These are phyloP conservation scores for Ectemnius lituratus DNA, from an alignment of 2,888 invertebrate genomes.

Conservation along the genomic window DNA sequence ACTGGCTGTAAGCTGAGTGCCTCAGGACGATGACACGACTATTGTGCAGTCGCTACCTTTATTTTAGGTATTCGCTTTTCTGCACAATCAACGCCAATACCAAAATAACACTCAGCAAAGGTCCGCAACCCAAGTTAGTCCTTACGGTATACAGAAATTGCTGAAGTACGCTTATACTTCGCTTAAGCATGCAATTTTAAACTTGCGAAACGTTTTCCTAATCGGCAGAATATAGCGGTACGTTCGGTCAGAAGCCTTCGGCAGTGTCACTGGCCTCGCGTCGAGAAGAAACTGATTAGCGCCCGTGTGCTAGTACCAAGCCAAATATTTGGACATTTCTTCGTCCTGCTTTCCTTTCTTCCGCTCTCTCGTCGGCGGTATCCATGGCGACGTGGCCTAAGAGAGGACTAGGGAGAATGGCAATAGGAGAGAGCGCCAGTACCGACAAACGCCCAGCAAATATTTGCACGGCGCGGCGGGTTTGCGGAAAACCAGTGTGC, in stretches of 20 bases:
- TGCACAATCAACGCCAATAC: too few relatives aligned
- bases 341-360: conserved; percentile 34
- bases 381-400: conserved; percentile 66
- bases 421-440: conserved; percentile 43
- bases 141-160: too few relatives aligned
- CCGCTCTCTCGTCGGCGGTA: conserved; percentile 59
- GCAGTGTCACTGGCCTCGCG: conserved; percentile 32
- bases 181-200: too few relatives aligned
- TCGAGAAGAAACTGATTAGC: conserved; percentile 54
- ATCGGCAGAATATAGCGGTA: background rate
- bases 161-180: too few relatives aligned
- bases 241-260: background rate
- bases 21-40: conserved; percentile 41
- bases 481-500: conserved; percentile 62
- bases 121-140: too few relatives aligned
- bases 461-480: conserved; percentile 65
- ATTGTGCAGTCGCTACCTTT: conserved; percentile 44
- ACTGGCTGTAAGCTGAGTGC: conserved; percentile 59
- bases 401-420: conserved; percentile 50
- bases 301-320: conserved; percentile 39
- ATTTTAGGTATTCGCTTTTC: background rate
- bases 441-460: conserved; percentile 65
- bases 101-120: too few relatives aligned
- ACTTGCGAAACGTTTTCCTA: background rate
- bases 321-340: conserved; percentile 59